These are phyloP conservation scores for Neomonachus schauinslandi DNA, from an alignment of 2,113 vertebrate species.

Conservation along the genomic window DNA sequence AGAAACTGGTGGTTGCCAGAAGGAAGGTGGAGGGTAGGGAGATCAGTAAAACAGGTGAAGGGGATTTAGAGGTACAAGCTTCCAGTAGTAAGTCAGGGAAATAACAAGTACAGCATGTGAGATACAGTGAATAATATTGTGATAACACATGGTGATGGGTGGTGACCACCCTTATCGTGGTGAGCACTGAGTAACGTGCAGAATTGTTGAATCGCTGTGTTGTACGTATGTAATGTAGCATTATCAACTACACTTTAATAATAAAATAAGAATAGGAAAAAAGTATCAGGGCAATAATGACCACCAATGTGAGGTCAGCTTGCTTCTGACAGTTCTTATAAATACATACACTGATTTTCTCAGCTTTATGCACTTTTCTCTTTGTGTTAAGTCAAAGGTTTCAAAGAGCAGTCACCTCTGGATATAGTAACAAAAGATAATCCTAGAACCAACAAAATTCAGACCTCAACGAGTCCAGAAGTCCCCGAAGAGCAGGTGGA, in stretches of 20 bases:
- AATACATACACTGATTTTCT: neutral
- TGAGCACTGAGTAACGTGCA: neutral
- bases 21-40: neutral
- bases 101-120: neutral
- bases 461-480: neutral
- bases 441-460: neutral
- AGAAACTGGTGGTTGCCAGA: neutral
- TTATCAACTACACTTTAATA: neutral
- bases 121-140: neutral
- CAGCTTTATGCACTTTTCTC: neutral
- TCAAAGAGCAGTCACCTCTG: neutral
- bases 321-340: neutral
- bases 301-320: neutral
- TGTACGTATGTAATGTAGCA: neutral
- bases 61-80: neutral
- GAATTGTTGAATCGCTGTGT: neutral
- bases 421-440: neutral
- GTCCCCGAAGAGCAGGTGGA: too few relatives aligned
- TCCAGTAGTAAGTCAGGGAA: neutral
- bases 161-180: neutral
- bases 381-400: neutral
- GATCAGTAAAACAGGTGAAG: neutral
- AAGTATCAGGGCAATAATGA: neutral
- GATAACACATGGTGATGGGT: neutral
- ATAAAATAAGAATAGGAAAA: neutral